Conservation (phyloP, 2,888 invertebrate species). For the Drosophila hawaiiensis region DNA sequence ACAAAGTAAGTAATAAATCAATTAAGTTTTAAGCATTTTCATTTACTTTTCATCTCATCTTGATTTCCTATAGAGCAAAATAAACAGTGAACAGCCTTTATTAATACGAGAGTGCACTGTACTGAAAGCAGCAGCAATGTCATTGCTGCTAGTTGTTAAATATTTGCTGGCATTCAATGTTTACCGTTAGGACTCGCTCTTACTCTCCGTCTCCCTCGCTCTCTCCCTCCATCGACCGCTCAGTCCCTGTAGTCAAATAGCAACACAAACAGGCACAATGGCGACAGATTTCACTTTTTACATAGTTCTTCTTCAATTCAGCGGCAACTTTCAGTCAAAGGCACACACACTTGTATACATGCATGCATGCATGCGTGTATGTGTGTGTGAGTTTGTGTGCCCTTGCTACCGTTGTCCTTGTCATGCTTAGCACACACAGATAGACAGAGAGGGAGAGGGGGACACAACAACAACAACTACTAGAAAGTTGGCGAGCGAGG, state of each 20-base stretch:
- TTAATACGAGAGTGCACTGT: slow-evolving; percentile 1
- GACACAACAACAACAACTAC: slow-evolving; percentile 38
- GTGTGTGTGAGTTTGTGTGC: slow-evolving; percentile 36
- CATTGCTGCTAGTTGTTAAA: slow-evolving; percentile 63
- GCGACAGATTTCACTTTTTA: slow-evolving; percentile 79
- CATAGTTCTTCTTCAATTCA: slow-evolving; percentile 42
- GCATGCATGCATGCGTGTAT: slow-evolving; percentile 14
- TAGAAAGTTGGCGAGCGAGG: slow-evolving; percentile 66
- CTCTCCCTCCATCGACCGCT: not conserved
- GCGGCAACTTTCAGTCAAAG: slow-evolving; percentile 72
- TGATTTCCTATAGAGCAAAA: not conserved
- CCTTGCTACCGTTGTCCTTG: slow-evolving; percentile 71
- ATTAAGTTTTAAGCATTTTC: not conserved
- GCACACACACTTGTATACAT: slow-evolving; percentile 29
- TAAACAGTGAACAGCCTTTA: not conserved
- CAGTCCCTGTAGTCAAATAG: slow-evolving; percentile 71
- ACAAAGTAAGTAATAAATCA: not conserved
- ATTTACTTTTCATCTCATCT: not conserved
- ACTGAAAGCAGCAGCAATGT: slow-evolving; percentile 26
- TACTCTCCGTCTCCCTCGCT: not conserved
- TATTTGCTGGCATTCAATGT: slow-evolving; percentile 77
- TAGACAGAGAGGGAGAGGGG: not conserved
- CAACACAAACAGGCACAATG: slow-evolving; percentile 61
- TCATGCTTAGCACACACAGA: slow-evolving; percentile 50
- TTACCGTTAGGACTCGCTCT: slow-evolving; percentile 37